Evolutionary conservation across 2,888 invertebrate genomes (phyloP).

Genomic region (Drosophila mulleri): DNA sequence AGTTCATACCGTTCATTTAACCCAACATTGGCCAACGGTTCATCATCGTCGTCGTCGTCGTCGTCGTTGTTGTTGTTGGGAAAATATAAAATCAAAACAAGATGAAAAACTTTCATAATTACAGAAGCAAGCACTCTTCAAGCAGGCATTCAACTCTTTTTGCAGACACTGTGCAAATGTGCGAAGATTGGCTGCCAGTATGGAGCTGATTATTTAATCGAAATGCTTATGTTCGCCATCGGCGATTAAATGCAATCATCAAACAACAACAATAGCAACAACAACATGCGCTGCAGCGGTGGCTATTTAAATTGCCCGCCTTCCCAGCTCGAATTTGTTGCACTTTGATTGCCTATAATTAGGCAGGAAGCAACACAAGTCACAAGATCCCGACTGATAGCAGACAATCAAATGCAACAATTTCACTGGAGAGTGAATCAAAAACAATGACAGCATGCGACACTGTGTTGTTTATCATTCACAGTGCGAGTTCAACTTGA

Average conservation of each 20-base stretch:
- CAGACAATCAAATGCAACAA: constrained; percentile 53
- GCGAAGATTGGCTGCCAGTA: constrained; percentile 53
- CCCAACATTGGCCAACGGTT: constrained; percentile 44
- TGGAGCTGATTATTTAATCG: constrained; percentile 76
- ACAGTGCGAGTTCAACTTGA: constrained; percentile 1
- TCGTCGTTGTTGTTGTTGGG: constrained; percentile 16
- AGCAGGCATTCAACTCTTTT: constrained; percentile 61
- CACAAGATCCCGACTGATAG: constrained; percentile 29
- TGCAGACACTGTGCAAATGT: constrained; percentile 67
- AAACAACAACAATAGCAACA: constrained; percentile 43
- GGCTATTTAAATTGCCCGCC: constrained; percentile 11
- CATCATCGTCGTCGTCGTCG: too few species aligned
- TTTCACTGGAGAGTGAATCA: constrained; percentile 20
- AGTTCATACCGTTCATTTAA: constrained; percentile 75
- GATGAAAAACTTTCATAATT: constrained; percentile 74
- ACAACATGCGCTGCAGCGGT: constrained; percentile 17
- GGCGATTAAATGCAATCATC: constrained; percentile 68
- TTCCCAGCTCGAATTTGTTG: constrained; percentile 39
- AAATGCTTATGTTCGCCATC: constrained; percentile 74
- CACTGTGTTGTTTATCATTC: constrained; percentile 4
- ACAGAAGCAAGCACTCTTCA: constrained; percentile 40
- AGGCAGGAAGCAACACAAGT: constrained; percentile 59
- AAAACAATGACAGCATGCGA: constrained; percentile 20
- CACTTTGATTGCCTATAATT: constrained; percentile 68
- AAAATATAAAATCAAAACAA: constrained; percentile 22